Evolutionary conservation across 2,797 vertebrate species (phyloP).

Genomic region (Rallus crepitans): DNA sequence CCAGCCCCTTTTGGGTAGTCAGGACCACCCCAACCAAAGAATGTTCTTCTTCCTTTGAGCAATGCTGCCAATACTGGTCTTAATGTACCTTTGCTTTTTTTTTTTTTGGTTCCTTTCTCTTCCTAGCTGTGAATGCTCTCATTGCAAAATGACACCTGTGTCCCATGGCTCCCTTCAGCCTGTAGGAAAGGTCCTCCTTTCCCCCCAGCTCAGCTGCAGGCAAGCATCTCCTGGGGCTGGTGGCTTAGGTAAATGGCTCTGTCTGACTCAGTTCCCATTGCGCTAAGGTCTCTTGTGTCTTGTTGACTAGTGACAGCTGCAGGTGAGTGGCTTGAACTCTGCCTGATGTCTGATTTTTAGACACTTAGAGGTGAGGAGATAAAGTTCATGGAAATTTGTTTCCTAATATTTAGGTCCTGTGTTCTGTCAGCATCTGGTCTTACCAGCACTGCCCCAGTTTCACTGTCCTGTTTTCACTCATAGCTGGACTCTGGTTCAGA

Average conservation of each 20-base stretch:
- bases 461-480: not conserved
- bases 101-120: not conserved
- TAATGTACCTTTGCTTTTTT: not conserved
- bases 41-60: fast-evolving
- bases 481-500: not conserved
- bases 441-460: not conserved
- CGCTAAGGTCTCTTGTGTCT: not conserved
- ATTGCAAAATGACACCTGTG: not conserved
- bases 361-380: not conserved
- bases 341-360: not conserved
- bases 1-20: not conserved
- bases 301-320: not conserved
- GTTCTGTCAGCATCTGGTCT: not conserved
- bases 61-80: not conserved
- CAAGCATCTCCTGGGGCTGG: not conserved
- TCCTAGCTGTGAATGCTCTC: not conserved
- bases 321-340: not conserved
- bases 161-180: not conserved
- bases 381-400: not conserved
- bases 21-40: not conserved
- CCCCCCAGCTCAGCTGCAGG: not conserved
- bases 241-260: not conserved
- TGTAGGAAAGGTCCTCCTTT: not conserved
- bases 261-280: not conserved
- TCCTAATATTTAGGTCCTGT: not conserved